These are phyloP conservation scores for Sebastiscus tertius DNA, from an alignment of 2,797 vertebrate genomes.

Conservation along the genomic window DNA sequence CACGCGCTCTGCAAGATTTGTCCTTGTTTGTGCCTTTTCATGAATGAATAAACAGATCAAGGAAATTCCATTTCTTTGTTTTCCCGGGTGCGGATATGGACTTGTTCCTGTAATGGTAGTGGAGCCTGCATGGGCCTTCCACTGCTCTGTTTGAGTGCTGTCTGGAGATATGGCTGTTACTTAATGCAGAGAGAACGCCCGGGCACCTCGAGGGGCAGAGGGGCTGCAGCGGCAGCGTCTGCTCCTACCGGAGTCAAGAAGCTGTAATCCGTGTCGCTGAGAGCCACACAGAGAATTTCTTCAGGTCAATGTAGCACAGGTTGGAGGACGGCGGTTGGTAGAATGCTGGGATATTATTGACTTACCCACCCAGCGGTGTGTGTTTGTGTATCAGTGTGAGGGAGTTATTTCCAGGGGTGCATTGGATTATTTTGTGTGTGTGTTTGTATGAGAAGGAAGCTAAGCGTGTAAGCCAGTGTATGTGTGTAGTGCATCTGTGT, in stretches of 20 bases:
- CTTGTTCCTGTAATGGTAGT: conserved; percentile 31
- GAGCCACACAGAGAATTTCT: conserved; percentile 42
- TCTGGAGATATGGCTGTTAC: conserved; percentile 39
- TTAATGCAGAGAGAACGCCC: conserved; percentile 36
- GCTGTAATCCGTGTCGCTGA: conserved; percentile 46
- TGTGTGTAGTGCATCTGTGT: conserved; percentile 5
- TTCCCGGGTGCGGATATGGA: conserved; percentile 23
- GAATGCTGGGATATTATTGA: conserved; percentile 55
- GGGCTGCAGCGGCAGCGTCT: conserved; percentile 1
- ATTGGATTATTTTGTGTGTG: conserved; percentile 45
- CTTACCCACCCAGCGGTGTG: conserved; percentile 41
- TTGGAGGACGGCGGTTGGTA: conserved; percentile 15
- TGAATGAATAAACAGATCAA: conserved; percentile 75
- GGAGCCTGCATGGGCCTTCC: not conserved
- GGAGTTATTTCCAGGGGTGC: conserved; percentile 56
- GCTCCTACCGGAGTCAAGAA: conserved; percentile 25
- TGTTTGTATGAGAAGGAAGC: conserved; percentile 18
- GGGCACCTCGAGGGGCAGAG: conserved; percentile 15
- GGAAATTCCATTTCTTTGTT: conserved; percentile 59
- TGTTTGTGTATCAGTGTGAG: conserved; percentile 39
- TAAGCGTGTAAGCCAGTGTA: not conserved
- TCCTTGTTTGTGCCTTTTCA: conserved; percentile 76
- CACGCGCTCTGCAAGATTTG: conserved; percentile 51
- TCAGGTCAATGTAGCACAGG: conserved; percentile 56
- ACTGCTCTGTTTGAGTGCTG: conserved; percentile 43